Evolutionary conservation across 2,888 invertebrate genomes (phyloP), one percentile per base, ranked within the genome.

Genomic region (Malachius bipustulatus): DNA sequence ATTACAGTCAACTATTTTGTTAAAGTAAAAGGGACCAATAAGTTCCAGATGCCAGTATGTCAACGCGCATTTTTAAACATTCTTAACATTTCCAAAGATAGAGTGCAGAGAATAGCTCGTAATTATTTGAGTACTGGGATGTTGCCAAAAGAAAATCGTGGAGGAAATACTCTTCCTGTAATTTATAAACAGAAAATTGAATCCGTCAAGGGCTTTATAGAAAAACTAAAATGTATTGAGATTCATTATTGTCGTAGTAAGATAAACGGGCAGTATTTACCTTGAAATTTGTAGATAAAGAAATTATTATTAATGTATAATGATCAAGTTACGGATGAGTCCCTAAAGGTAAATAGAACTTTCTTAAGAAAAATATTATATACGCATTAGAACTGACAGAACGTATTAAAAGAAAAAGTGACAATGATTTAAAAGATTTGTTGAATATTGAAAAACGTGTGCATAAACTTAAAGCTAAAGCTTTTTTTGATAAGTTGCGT

Each of bases 121-220:
- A 19, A 19, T 19, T 19, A 19, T 19, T n/a, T 19, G n/a, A n/a
- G n/a, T 19, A 19, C 24, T 19, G 24, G 24, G n/a, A 6, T 19
- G n/a, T n/a, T 19, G n/a, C 24, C 24, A 6, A 19, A 19, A 19
- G 24, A 19, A n/a, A 19, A 19, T 19, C 24, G 24, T 6, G 24
- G 24, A 19, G 24, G 24, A 19, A 19, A 19, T n/a, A 19, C 6
- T 19, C 6, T 8, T 6, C 24, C 24, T 19, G 24, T 8, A 19
- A 6, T 8, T 19, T 19, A 19, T n/a, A 19, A 6, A 19, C 6
- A 19, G 6, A 19, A 19, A 19, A 19, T n/a, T 6, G 6, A 19
- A 19, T 19, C 6, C n/a, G 24, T 19, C 6, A 19, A 19, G 24
- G 6, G n/a, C 6, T 19, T 19, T 6, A 19, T 19, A 8, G 24